Evolutionary conservation across 2,113 vertebrate species (phyloP), one percentile per base, ranked within the genome.

Genomic region (Siniperca chuatsi): DNA sequence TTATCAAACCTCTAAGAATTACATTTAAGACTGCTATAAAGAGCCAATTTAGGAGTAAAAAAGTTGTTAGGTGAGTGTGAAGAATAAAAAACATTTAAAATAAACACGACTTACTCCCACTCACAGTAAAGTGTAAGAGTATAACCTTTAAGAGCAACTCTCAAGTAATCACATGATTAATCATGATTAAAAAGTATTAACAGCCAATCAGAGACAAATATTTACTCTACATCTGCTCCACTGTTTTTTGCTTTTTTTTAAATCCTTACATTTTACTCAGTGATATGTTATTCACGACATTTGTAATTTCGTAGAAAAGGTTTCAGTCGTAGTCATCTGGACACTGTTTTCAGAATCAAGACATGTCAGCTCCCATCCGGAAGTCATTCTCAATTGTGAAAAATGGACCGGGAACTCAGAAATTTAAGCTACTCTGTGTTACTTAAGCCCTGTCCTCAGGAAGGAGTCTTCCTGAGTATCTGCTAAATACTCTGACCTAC

Each of bases 1-100:
- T 68, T 25, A 73, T 78, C 42, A 60, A 77, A 6, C 40, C 76
- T 60, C 15, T 12, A 50, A 70, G 33, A 73, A 65, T 61, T 44
- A 68, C 42, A 62, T 13, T 21, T 7, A 52, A 20, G 16, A 52
- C 4, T 4, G 48, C 13, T 50, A 5, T 18, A 12, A 70, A 54
- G n/a, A 73, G 42, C 35, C 52, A n/a, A 3, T 11, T 48, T 20
- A 13, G n/a, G 15, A 42, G 21, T 8, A 64, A 65, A 55, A 76
- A 37, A 15, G 35, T n/a, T 61, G 23, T 18, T 48, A 57, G 8
- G 15, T 57, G 29, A 40, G 33, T 61, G n/a, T 64, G 73, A 80
- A 55, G 54, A 70, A 64, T 40, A 33, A 64, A 69, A 64, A 64
- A 20, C 11, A 60, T 52, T 50, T 40, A 68, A 37, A 37, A 69